phyloP scores from a whole-genome alignment of 2,113 vertebrate genomes.

The Chrysochloris asiatica region DNA sequence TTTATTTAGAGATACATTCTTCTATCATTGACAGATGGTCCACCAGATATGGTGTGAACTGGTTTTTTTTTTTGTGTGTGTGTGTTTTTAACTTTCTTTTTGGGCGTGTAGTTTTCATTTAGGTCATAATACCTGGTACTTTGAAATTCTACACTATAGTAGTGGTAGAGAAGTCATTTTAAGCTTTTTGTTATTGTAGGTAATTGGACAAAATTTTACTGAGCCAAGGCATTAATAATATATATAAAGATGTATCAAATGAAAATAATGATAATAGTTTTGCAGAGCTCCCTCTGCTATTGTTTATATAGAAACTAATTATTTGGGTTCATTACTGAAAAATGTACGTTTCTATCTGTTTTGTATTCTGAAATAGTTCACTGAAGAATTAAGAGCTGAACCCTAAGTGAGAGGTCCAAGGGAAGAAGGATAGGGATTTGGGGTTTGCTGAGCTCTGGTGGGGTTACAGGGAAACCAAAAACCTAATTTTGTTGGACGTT shows the following conservation, averaged over 20 bases:
- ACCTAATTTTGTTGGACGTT: background rate
- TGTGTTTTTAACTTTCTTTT: conserved; percentile 17
- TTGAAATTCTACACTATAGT: background rate
- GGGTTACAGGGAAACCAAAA: background rate
- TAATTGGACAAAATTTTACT: background rate
- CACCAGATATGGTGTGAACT: background rate
- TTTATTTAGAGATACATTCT: conserved; percentile 60
- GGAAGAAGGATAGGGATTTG: background rate
- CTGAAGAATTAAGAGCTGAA: background rate
- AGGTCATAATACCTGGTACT: background rate
- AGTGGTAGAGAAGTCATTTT: background rate
- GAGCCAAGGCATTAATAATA: background rate
- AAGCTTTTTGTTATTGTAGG: background rate
- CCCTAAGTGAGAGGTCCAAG: background rate
- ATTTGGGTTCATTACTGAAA: conserved; percentile 19
- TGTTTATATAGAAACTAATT: no score
- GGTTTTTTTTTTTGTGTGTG: no score
- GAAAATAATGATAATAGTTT: background rate
- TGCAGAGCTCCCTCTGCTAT: background rate
- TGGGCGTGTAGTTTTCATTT: conserved; percentile 30
- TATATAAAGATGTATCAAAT: no score
- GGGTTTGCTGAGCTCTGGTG: background rate
- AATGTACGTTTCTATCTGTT: conserved; percentile 23
- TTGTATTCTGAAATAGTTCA: conserved; percentile 24
- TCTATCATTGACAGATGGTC: conserved; percentile 20